Evolutionary conservation across 2,797 vertebrate species (phyloP), one percentile per base, ranked within the genome.

Genomic region (Picus viridis): DNA sequence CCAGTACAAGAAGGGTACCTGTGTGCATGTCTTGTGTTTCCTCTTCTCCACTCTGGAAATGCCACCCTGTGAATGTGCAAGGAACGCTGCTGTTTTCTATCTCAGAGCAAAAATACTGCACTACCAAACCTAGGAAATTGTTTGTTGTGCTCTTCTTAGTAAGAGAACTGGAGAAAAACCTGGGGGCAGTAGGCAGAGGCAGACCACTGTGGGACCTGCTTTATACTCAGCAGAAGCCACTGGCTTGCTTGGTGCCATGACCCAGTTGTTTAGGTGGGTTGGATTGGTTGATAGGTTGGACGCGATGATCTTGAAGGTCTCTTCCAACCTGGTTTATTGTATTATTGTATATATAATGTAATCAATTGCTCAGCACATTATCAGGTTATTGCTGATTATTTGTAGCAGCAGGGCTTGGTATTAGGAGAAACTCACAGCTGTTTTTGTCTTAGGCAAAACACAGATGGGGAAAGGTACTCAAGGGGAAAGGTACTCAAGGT

Each of bases 21-120:
- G 8, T 8, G 8, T 3, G 8, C 10, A 5, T 0, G 0, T 23
- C 24, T 51, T 51, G 23, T 23, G 13, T 51, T 51, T 72, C 20
- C 61, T 81, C 14, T 58, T 80, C 45, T 68, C 16, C 7, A 7
- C 14, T 83, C 56, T 39, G 36, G 51, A 59, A 93, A 41, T 58
- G 32, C 41, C 32, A 12, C 13, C 7, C 41, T 16, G 20, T 14
- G 3, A 54, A 0, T 1, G 0, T 45, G 27, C 24, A 77, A 43
- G 27, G 67, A 80, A 43, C 17, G 6, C 14, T 54, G 32, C 12
- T 39, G 3, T 47, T 88, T 69, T 24, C 36, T 56, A 12, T 9
- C 36, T 78, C 26, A 34, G 22, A 65, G 27, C 32, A 92, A 83
- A 78, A 14, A 20, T 77, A 16, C 10, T 54, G 8, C 17, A 75